Evolutionary conservation across 2,888 invertebrate genomes (phyloP).

Genomic region (Hydrotaea diabolus): DNA sequence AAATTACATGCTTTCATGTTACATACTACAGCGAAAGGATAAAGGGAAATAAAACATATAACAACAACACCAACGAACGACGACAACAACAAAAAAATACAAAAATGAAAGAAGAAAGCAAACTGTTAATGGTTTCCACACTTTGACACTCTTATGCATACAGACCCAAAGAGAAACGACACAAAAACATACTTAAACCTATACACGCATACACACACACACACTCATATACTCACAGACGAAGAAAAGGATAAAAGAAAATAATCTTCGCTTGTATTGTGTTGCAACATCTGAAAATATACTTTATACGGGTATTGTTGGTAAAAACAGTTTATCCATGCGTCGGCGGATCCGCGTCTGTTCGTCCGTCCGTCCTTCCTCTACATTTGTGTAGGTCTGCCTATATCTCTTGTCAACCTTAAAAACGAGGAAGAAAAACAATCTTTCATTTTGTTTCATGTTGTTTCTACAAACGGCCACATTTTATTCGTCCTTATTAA

Average conservation of each 20-base stretch:
- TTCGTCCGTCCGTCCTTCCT: not conserved
- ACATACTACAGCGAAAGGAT: constrained; percentile 10
- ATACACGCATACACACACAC: not conserved
- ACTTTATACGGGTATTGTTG: not conserved
- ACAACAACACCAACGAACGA: not conserved
- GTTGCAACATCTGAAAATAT: not conserved
- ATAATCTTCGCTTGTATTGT: not conserved
- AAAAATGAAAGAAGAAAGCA: not conserved
- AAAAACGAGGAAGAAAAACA: too few relatives aligned
- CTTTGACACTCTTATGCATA: constrained; percentile 28
- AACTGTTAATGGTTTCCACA: constrained; percentile 39
- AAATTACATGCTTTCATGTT: constrained; percentile 22
- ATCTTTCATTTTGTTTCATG: too few relatives aligned
- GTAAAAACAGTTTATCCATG: not conserved
- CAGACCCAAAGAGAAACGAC: constrained; percentile 6
- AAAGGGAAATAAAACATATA: constrained; percentile 14
- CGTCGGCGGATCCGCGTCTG: not conserved
- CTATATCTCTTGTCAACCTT: not conserved
- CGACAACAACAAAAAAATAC: too few relatives aligned
- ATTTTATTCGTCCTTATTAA: not conserved
- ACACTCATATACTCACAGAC: not conserved
- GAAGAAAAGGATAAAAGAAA: not conserved
- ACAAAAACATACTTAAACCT: constrained; percentile 2
- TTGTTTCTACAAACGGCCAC: not conserved
- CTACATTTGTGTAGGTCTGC: not conserved